Base-by-base conservation (phyloP, 2,797 vertebrate species). In the Tiaroga cobitis region DNA sequence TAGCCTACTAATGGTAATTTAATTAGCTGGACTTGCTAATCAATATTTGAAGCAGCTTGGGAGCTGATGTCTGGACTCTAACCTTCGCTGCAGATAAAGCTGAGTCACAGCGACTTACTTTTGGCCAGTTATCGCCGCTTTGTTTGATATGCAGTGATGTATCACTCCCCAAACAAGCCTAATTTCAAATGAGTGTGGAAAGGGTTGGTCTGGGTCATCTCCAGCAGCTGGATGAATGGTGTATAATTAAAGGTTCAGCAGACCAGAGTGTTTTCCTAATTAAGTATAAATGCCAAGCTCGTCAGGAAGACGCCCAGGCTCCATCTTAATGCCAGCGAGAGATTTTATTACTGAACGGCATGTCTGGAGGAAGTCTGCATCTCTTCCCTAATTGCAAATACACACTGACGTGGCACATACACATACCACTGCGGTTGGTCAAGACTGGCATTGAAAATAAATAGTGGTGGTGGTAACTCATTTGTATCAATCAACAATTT, bases 211-310 rank as follows among this genome's bases (percentile, higher is more conserved):
- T 86, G 82, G 85, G 85, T 88, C 54, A 83, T 85, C 88, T 65
- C 83, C 84, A 83, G 81, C 80, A 86, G 29, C 79, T 84, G 56
- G 74, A 80, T 86, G 81, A 91, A 81, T 90, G 70, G 74, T 59
- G 78, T 77, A 75, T 90, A 90, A 90, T 92, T 89, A 91, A 76
- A 78, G 83, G 80, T 81, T 86, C 74, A 89, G 84, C 76, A 68
- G 81, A 75, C 77, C 79, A 83, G 78, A 89, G 63, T 80, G 80
- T 86, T 90, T 88, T 83, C 69, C 88, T 88, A 90, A 90, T 92
- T 89, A 91, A 90, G 82, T 56, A 76, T 1, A 90, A 92, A 93
- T 91, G 87, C 89, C 78, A 89, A 69, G 15, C 77, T 82, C 8
- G 67, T 90, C 88, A 91, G 73, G 76, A 83, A 73, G 73, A 83